Evolutionary conservation across 2,888 invertebrate species (phyloP).

Genomic region (Cactoblastis cactorum): DNA sequence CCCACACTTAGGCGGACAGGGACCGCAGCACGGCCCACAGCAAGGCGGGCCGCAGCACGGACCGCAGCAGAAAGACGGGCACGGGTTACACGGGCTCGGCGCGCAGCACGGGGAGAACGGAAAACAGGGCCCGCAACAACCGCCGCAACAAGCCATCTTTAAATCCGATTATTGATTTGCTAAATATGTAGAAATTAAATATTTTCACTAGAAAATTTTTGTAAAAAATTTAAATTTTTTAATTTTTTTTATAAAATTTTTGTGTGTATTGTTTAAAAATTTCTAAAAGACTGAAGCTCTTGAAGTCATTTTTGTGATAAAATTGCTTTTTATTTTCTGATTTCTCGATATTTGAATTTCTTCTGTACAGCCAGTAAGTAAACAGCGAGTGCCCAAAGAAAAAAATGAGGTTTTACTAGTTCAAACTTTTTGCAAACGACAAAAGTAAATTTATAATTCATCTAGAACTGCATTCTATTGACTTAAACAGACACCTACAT

Average conservation of each 20-base stretch:
- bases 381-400: too few species aligned
- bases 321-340: constrained; percentile 11
- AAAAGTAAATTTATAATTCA: too few species aligned
- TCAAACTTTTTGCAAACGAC: too few species aligned
- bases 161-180: constrained; percentile 15
- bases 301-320: background rate
- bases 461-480: too few species aligned
- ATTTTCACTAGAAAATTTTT: constrained; percentile 29
- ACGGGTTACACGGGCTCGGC: background rate
- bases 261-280: constrained; percentile 38
- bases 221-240: constrained; percentile 23
- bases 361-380: background rate
- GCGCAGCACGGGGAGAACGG: background rate
- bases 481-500: too few species aligned
- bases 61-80: constrained; percentile 12
- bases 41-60: constrained; percentile 17
- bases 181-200: constrained; percentile 12
- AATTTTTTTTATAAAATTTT: constrained; percentile 26
- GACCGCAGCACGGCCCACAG: constrained; percentile 29
- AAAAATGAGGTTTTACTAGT: too few species aligned
- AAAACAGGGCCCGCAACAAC: constrained; percentile 24
- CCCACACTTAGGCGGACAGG: constrained; percentile 28
- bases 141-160: constrained; percentile 32
- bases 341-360: background rate
- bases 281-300: constrained; percentile 36